Evolutionary conservation across 2,888 invertebrate species (phyloP).

Genomic region (Chydorus sphaericus): DNA sequence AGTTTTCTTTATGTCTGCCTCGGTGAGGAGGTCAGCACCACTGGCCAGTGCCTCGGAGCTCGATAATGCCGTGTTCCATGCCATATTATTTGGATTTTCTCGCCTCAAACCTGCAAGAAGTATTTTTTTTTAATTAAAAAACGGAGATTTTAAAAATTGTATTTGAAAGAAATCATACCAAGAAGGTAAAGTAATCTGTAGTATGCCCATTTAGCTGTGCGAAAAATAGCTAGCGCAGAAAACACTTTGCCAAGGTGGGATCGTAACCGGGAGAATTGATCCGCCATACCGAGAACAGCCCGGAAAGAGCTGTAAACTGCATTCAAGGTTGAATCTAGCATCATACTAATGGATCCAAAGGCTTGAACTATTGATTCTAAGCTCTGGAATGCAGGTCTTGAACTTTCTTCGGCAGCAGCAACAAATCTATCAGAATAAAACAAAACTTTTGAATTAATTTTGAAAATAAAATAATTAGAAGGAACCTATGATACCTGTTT

Average conservation of each 20-base stretch:
- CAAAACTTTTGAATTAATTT: background rate
- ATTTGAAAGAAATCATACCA: constrained; percentile 31
- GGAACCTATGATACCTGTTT: background rate
- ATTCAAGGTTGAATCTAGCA: constrained; percentile 92
- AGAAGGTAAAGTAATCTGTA: constrained; percentile 53
- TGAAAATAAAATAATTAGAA: background rate
- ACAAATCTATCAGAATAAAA: constrained; percentile 38
- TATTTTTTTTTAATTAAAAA: background rate
- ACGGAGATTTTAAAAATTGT: background rate
- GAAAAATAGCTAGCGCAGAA: constrained; percentile 69
- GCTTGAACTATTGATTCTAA: constrained; percentile 84
- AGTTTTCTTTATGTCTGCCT: constrained; percentile 25
- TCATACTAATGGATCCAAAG: constrained; percentile 84
- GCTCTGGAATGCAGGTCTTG: constrained; percentile 83
- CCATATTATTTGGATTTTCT: constrained; percentile 17
- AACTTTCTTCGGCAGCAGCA: constrained; percentile 78
- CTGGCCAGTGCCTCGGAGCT: constrained; percentile 23
- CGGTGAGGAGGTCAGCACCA: constrained; percentile 16
- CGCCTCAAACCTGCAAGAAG: constrained; percentile 14
- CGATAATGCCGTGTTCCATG: constrained; percentile 25
- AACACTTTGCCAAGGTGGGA: constrained; percentile 72
- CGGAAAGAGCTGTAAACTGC: constrained; percentile 90
- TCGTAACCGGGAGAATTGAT: constrained; percentile 74
- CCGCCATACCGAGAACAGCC: constrained; percentile 88
- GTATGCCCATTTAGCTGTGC: constrained; percentile 64